A percentile compares a stretch with the other conserved stretches of the same genome.
Conservation (phyloP, 2,888 invertebrate species). For the Pollenia amentaria region DNA sequence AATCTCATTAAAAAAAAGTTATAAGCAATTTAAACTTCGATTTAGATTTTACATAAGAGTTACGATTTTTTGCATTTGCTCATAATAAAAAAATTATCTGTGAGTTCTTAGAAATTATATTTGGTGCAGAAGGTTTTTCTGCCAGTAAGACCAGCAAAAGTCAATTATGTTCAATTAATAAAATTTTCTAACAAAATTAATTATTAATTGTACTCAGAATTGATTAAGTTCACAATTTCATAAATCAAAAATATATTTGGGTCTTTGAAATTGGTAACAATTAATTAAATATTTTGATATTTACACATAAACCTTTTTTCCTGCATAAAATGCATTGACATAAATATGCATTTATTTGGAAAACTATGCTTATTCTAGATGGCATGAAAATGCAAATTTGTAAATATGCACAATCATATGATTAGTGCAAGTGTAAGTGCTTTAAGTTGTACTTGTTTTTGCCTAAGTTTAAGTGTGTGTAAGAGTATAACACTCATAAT, state of each 20-base stretch:
- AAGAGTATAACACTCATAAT: conserved; percentile 13
- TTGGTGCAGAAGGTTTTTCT: too few relatives aligned
- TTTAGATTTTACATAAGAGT: too few relatives aligned
- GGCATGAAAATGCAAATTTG: conserved; percentile 29
- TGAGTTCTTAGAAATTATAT: too few relatives aligned
- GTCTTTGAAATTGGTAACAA: background rate
- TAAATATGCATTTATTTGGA: conserved; percentile 53
- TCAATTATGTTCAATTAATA: too few relatives aligned
- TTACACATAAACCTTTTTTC: background rate
- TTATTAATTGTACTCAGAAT: background rate
- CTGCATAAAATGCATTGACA: conserved; percentile 53
- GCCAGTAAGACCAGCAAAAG: too few relatives aligned
- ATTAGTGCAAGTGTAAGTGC: background rate
- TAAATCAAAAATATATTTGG: background rate
- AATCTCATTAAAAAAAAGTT: too few relatives aligned
- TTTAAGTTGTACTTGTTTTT: conserved; percentile 5
- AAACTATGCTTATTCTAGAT: conserved; percentile 25
- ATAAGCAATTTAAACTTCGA: too few relatives aligned
- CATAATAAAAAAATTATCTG: too few relatives aligned
- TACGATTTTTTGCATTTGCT: too few relatives aligned
- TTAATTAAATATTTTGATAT: background rate
- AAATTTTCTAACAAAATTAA: too few relatives aligned
- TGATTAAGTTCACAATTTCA: background rate
- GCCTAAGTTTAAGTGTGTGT: conserved; percentile 27
- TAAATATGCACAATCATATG: conserved; percentile 11